These are phyloP conservation scores for Prietella phreatophila DNA, from an alignment of 2,113 vertebrate species.

Conservation along the genomic window DNA sequence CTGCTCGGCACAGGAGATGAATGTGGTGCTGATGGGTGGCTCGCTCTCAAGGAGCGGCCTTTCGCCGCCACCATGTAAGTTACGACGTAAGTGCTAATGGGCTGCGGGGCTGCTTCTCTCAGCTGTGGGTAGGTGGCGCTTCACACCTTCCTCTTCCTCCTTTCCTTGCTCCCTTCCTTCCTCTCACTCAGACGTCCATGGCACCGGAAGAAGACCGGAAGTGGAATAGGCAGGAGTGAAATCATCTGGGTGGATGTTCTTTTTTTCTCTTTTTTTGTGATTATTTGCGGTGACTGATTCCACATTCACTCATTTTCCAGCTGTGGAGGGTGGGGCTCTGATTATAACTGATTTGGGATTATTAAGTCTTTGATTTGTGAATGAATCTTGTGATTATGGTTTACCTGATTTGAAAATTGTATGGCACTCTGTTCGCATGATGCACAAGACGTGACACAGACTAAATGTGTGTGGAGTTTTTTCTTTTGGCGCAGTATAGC, in stretches of 20 bases:
- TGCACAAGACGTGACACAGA: neutral
- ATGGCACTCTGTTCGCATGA: slow-evolving; percentile 14
- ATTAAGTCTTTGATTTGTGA: slow-evolving; percentile 19
- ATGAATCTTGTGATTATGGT: slow-evolving; percentile 34
- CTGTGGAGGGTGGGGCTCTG: slow-evolving; percentile 37
- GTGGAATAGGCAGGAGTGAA: slow-evolving; percentile 33
- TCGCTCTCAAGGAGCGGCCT: slow-evolving; percentile 94
- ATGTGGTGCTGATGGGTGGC: slow-evolving; percentile 96
- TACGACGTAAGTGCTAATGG: slow-evolving; percentile 94
- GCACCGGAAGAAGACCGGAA: slow-evolving; percentile 3
- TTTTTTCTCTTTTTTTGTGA: slow-evolving; percentile 14
- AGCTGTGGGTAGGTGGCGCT: slow-evolving; percentile 56
- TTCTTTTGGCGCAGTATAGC: slow-evolving; percentile 11
- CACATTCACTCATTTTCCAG: slow-evolving; percentile 39
- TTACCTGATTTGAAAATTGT: slow-evolving; percentile 12
- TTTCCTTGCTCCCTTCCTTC: slow-evolving; percentile 40
- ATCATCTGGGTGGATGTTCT: slow-evolving; percentile 42
- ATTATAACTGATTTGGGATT: slow-evolving; percentile 25
- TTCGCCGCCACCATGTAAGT: slow-evolving; percentile 98
- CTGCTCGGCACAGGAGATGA: slow-evolving; percentile 97
- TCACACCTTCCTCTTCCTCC: slow-evolving; percentile 44
- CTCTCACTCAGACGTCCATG: slow-evolving; percentile 24
- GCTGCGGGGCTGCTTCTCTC: slow-evolving; percentile 80
- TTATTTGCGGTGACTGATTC: slow-evolving; percentile 37
- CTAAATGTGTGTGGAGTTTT: neutral